Conservation (phyloP, 1,140 invertebrate species). For the Lepidurus apus region DNA sequence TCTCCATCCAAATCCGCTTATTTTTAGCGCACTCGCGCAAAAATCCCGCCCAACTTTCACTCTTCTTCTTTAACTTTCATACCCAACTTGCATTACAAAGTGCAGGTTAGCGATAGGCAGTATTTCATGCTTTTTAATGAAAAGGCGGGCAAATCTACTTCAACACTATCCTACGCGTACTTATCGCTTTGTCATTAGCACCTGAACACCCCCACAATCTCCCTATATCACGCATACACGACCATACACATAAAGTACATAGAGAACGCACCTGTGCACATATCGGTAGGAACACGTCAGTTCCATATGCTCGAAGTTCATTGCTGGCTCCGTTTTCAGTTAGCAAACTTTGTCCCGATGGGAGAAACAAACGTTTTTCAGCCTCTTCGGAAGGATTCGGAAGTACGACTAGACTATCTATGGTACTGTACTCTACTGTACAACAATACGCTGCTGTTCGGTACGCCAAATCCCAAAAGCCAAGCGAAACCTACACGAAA, state of each 20-base stretch:
- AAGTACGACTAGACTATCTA: no score
- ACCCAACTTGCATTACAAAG: no score
- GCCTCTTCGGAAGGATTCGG: no score
- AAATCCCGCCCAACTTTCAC: neutral
- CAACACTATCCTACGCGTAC: no score
- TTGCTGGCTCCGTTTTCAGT: neutral
- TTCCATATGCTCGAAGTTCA: neutral
- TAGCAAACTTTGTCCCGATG: neutral
- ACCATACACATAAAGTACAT: neutral
- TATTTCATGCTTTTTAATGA: no score
- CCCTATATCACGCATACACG: no score
- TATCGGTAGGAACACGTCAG: neutral
- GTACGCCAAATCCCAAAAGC: no score
- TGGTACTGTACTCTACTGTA: no score
- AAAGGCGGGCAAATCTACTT: no score
- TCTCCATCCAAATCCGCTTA: neutral
- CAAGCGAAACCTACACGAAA: neutral
- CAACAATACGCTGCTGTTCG: no score
- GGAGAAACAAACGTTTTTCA: neutral
- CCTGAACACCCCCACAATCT: neutral
- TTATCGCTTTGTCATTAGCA: neutral
- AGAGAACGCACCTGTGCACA: neutral
- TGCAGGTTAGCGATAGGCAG: no score
- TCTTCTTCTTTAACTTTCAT: no score
- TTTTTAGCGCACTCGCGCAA: neutral